Evolutionary conservation across 2,888 invertebrate genomes (phyloP).

Genomic region (Lasius platythorax): DNA sequence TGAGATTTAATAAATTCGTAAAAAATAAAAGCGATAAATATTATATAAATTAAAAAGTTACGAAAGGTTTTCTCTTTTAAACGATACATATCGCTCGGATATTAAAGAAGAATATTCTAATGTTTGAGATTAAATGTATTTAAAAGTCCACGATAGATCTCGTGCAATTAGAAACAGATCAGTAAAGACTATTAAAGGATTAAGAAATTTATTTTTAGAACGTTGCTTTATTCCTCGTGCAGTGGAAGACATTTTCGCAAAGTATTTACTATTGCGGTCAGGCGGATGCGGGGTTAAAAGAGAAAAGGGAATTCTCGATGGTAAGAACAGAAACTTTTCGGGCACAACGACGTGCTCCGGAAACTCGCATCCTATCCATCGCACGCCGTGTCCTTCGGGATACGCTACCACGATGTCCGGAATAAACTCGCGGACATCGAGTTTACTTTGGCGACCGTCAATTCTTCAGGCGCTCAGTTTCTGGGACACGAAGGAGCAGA

Average conservation of each 20-base stretch:
- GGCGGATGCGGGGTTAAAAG: slow-evolving; percentile 43
- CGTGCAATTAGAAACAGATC: background rate
- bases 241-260: slow-evolving; percentile 8
- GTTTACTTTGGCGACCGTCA: slow-evolving; percentile 69
- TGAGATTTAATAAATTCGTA: background rate
- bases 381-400: slow-evolving; percentile 38
- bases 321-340: slow-evolving; percentile 50
- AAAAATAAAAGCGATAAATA: background rate
- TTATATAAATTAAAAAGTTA: background rate
- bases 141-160: background rate
- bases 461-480: slow-evolving; percentile 62
- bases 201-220: slow-evolving; percentile 8
- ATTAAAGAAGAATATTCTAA: background rate
- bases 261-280: slow-evolving; percentile 55
- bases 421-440: slow-evolving; percentile 53
- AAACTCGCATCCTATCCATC: slow-evolving; percentile 50
- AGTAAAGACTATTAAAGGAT: slow-evolving; percentile 13
- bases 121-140: background rate
- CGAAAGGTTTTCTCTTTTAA: background rate
- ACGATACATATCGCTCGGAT: background rate
- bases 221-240: slow-evolving; percentile 4
- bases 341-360: slow-evolving; percentile 52
- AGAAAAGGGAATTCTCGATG: slow-evolving; percentile 26
- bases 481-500: slow-evolving; percentile 61
- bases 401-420: slow-evolving; percentile 8